These are phyloP conservation scores for Homarus americanus DNA, from an alignment of 1,140 invertebrate species.

Conservation along the genomic window DNA sequence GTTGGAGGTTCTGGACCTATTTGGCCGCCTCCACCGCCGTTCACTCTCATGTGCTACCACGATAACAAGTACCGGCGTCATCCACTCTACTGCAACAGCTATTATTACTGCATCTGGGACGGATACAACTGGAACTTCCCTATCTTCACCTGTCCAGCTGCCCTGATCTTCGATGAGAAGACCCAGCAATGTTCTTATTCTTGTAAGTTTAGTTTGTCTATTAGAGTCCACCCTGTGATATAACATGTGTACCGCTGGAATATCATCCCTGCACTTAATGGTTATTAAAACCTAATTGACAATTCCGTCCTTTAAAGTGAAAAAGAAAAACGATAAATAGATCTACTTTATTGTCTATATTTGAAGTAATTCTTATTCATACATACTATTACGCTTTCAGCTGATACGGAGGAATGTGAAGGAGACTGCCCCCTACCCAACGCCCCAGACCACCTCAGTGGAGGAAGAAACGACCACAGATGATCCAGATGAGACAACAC, in stretches of 20 bases:
- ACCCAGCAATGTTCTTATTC: conserved; percentile 60
- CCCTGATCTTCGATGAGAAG: conserved; percentile 66
- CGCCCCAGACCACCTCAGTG: neutral
- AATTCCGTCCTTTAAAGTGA: no score
- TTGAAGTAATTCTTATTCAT: no score
- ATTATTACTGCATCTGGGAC: conserved; percentile 71
- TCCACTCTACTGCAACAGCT: conserved; percentile 87
- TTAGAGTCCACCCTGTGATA: no score
- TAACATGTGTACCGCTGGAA: no score
- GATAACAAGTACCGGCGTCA: conserved; percentile 80
- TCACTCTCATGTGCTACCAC: conserved; percentile 64
- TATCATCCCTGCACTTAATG: no score
- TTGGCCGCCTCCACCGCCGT: conserved; percentile 8
- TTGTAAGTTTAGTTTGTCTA: conserved; percentile 58
- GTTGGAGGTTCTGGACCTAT: neutral
- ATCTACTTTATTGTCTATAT: no score
- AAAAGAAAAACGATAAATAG: no score
- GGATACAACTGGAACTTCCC: conserved; percentile 66
- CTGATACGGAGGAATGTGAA: neutral
- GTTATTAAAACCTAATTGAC: no score
- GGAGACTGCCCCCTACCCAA: conserved; percentile 15
- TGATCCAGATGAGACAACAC: neutral
- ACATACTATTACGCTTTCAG: neutral
- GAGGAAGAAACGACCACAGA: neutral
- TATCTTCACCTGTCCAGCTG: conserved; percentile 68